Conservation (phyloP, 2,797 vertebrate species). For the Morelia viridis region DNA sequence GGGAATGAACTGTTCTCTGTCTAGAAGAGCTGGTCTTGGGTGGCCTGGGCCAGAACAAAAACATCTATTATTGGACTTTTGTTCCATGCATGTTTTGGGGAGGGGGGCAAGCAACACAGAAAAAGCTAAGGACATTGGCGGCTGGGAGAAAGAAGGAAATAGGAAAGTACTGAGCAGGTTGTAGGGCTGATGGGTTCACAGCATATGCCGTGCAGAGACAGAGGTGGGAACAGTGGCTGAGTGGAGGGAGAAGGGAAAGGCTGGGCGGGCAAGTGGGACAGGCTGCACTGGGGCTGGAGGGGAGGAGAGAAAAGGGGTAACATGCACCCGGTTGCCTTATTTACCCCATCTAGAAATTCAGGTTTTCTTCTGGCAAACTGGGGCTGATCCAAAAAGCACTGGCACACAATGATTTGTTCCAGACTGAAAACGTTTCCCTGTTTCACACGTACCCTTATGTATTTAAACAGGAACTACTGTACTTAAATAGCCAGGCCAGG, state of each 20-base stretch:
- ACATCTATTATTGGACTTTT: too few relatives aligned
- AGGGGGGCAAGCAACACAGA: too few relatives aligned
- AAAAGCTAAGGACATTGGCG: too few relatives aligned
- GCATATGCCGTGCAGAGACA: background rate
- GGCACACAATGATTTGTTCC: background rate
- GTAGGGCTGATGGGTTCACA: background rate
- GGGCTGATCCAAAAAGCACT: background rate
- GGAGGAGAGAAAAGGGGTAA: too few relatives aligned
- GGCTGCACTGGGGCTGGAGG: too few relatives aligned
- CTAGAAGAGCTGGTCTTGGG: background rate
- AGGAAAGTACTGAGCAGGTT: too few relatives aligned
- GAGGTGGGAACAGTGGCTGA: background rate
- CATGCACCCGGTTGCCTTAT: background rate
- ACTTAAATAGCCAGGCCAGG: background rate
- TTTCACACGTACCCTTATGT: background rate
- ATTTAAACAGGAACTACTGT: background rate
- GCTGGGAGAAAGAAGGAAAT: too few relatives aligned
- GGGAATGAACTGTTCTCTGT: background rate
- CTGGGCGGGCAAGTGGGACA: too few relatives aligned
- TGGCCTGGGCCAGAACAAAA: too few relatives aligned
- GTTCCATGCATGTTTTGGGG: too few relatives aligned
- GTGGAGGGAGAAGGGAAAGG: background rate
- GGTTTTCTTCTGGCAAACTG: background rate
- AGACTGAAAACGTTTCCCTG: background rate
- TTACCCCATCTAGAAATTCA: background rate